These are phyloP conservation scores for Lophius piscatorius DNA, from an alignment of 2,113 vertebrate genomes.

Conservation along the genomic window DNA sequence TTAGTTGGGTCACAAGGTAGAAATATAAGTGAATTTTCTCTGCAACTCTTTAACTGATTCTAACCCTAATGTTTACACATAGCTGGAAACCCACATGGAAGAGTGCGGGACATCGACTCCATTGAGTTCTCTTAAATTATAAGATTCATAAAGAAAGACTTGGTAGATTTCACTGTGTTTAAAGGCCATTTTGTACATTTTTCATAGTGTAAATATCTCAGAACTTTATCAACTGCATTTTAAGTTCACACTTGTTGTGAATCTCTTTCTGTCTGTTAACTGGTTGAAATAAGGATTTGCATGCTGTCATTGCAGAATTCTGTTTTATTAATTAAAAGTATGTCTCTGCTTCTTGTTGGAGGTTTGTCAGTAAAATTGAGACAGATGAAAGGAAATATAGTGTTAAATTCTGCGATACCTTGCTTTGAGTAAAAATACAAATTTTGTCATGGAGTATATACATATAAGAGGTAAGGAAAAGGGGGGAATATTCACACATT, in stretches of 20 bases:
- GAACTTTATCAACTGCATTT: conserved; percentile 61
- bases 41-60: conserved; percentile 47
- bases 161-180: conserved; percentile 67
- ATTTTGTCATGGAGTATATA: conserved; percentile 61
- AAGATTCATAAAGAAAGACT: conserved; percentile 45
- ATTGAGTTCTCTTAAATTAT: conserved; percentile 42
- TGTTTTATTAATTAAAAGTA: conserved; percentile 75
- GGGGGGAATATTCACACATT: conserved; percentile 61
- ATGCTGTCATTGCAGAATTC: conserved; percentile 77
- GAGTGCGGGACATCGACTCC: conserved; percentile 32
- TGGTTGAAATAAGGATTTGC: conserved; percentile 79
- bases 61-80: conserved; percentile 48
- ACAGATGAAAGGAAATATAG: conserved; percentile 31
- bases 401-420: conserved; percentile 59
- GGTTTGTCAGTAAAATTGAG: conserved; percentile 62
- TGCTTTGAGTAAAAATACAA: conserved; percentile 65
- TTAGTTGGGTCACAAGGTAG: conserved; percentile 65
- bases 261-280: conserved; percentile 75
- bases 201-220: conserved; percentile 78
- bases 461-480: conserved; percentile 29
- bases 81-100: conserved; percentile 36
- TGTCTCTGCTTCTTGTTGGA: conserved; percentile 71
- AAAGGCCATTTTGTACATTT: conserved; percentile 76
- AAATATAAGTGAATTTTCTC: conserved; percentile 45
- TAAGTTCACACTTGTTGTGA: conserved; percentile 65